These are phyloP conservation scores for Ailuropoda melanoleuca DNA, from an alignment of 2,113 vertebrate species.

Conservation along the genomic window DNA sequence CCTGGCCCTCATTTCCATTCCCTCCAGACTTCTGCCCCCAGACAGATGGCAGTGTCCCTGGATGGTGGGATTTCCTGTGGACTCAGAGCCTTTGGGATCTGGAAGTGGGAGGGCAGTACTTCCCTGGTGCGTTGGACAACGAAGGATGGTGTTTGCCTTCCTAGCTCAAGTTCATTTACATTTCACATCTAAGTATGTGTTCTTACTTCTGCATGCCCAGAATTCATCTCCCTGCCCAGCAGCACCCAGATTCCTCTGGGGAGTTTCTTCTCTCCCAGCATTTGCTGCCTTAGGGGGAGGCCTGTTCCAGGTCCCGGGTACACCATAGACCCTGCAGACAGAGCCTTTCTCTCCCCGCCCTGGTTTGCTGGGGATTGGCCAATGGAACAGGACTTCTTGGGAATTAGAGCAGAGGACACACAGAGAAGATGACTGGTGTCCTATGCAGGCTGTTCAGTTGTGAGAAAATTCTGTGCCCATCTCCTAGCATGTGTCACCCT, in stretches of 20 bases:
- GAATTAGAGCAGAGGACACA: neutral
- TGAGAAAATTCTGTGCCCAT: neutral
- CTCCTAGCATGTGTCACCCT: rapidly evolving
- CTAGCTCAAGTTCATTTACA: neutral
- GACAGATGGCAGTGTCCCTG: neutral
- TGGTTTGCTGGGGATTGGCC: too few relatives aligned
- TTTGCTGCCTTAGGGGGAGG: neutral
- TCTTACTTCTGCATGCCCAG: neutral
- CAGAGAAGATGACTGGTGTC: neutral
- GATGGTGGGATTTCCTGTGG: neutral
- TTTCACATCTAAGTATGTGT: rapidly evolving
- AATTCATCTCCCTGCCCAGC: neutral
- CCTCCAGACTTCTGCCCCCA: neutral
- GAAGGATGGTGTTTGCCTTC: neutral
- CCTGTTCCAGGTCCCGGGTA: too few relatives aligned
- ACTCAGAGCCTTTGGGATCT: neutral
- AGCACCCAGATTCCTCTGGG: neutral
- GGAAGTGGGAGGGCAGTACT: neutral
- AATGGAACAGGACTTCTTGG: neutral
- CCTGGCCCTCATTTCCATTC: neutral
- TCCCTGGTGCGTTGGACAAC: rapidly evolving
- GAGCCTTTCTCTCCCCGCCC: neutral
- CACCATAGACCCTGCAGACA: neutral
- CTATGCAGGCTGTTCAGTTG: neutral
- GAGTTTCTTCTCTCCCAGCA: neutral